These are phyloP conservation scores for Brachyhypopomus occidentalis DNA, from an alignment of 2,113 vertebrate species.

Conservation along the genomic window DNA sequence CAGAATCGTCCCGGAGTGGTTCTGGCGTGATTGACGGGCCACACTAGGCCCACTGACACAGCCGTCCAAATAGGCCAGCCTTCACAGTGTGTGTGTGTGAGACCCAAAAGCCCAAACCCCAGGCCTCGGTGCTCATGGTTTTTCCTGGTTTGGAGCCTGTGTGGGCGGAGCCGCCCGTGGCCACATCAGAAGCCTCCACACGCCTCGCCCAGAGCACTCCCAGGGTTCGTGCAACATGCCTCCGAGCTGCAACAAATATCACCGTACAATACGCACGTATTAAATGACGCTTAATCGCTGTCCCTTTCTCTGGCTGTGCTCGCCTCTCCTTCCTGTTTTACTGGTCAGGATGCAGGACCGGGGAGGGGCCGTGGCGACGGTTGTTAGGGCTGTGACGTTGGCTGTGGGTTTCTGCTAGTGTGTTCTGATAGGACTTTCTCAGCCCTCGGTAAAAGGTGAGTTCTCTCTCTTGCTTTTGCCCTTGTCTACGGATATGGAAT, in stretches of 20 bases:
- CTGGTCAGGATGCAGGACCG: too few species aligned
- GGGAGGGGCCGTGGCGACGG: too few species aligned
- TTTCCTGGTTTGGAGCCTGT: constrained; percentile 25
- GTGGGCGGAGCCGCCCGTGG: not conserved
- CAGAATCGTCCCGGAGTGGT: not conserved
- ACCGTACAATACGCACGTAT: too few species aligned
- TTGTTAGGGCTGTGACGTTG: too few species aligned
- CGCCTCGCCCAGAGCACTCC: not conserved
- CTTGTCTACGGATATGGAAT: not conserved
- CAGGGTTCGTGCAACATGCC: not conserved
- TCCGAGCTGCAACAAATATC: not conserved
- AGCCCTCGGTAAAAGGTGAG: not conserved
- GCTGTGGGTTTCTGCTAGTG: too few species aligned
- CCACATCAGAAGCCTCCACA: constrained; percentile 8
- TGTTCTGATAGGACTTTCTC: too few species aligned
- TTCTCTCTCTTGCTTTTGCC: not conserved
- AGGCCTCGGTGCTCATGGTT: constrained; percentile 1
- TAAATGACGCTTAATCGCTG: not conserved
- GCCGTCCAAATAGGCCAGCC: not conserved
- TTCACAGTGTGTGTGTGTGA: not conserved
- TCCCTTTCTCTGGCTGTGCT: not conserved
- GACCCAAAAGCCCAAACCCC: not conserved
- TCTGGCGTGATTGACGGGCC: not conserved
- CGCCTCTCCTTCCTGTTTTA: too few species aligned
- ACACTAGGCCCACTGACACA: not conserved